Evolutionary conservation across 2,113 vertebrate genomes (phyloP), one percentile per base, ranked within the genome.

Genomic region (Carlito syrichta): DNA sequence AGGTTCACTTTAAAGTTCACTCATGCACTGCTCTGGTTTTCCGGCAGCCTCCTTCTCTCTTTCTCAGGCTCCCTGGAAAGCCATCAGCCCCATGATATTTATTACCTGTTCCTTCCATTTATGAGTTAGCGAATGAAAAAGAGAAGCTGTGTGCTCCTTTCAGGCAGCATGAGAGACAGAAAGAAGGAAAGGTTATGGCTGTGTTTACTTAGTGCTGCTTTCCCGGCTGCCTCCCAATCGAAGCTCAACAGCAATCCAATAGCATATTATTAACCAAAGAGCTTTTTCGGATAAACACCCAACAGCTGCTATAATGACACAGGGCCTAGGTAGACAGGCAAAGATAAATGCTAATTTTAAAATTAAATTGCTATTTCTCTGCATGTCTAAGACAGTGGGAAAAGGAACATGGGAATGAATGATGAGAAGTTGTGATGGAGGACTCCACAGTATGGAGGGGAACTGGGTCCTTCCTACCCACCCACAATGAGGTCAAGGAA

Each of bases 81-180:
- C 96, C 86, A 88, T 63, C 96, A 96, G 95, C 85, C 92, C 68
- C 96, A 77, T 91, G 85, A 38, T 50, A 95, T 94, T 98, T 97
- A 98, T 97, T 95, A 90, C 97, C 54, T 73, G 77, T 84, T 96
- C 97, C 97, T 98, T 98, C 97, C 96, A 66, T 82, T 82, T 97
- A 6, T 71, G 84, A 96, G 87, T 60, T 40, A 93, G 89, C 93
- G 69, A 62, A 52, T 32, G 97, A 89, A 73, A 85, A 91, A 66
- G 78, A 84, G 93, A 22, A 60, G 81, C 82, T 40, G 23, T 32
- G 82, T 13, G 25, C 74, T 95, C 97, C 96, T 95, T 50, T 40
- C 69, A 77, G 81, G 91, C 54, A 56, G 43, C 71, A 8, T 0
- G 62, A 96, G 95, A 91, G 22, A 48, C 23, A 79, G 27, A 73